These are phyloP conservation scores for Zootermopsis nevadensis DNA, from an alignment of 2,888 invertebrate genomes.

Conservation along the genomic window DNA sequence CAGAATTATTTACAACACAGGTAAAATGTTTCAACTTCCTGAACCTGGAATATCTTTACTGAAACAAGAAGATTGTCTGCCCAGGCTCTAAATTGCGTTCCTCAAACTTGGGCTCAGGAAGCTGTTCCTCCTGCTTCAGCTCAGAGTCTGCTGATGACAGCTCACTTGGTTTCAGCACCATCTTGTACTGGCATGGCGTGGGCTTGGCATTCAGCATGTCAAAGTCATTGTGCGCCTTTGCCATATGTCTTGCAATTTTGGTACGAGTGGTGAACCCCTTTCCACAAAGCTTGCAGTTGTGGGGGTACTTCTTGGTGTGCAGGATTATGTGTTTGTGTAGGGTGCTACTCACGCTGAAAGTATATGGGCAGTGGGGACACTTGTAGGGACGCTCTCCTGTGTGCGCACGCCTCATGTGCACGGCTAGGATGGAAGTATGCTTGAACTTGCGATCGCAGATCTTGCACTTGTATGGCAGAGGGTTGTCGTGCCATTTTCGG, in stretches of 20 bases:
- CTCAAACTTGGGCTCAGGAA: conserved; percentile 31
- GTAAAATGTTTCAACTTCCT: background rate
- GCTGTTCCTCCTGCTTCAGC: conserved; percentile 1
- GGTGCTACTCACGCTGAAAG: conserved; percentile 63
- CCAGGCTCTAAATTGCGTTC: conserved; percentile 32
- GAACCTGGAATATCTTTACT: no score
- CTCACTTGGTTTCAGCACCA: conserved; percentile 52
- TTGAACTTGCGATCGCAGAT: conserved; percentile 54
- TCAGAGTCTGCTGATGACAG: conserved; percentile 7
- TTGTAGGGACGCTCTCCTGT: conserved; percentile 64
- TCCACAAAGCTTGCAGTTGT: conserved; percentile 53
- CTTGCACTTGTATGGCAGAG: conserved; percentile 55
- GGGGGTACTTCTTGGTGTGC: conserved; percentile 55
- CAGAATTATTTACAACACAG: no score
- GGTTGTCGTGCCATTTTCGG: conserved; percentile 55
- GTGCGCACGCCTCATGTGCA: conserved; percentile 63
- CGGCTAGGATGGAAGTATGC: conserved; percentile 54
- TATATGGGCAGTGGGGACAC: conserved; percentile 63
- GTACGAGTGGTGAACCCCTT: conserved; percentile 55
- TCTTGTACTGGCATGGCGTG: conserved; percentile 52
- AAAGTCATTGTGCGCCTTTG: conserved; percentile 52
- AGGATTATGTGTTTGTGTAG: conserved; percentile 62
- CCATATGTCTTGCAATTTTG: conserved; percentile 53
- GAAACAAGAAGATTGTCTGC: conserved; percentile 31
- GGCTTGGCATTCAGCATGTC: conserved; percentile 46